Evolutionary conservation across 2,113 vertebrate species (phyloP), one percentile per base, ranked within the genome.

Genomic region (Microcebus tavaratra): DNA sequence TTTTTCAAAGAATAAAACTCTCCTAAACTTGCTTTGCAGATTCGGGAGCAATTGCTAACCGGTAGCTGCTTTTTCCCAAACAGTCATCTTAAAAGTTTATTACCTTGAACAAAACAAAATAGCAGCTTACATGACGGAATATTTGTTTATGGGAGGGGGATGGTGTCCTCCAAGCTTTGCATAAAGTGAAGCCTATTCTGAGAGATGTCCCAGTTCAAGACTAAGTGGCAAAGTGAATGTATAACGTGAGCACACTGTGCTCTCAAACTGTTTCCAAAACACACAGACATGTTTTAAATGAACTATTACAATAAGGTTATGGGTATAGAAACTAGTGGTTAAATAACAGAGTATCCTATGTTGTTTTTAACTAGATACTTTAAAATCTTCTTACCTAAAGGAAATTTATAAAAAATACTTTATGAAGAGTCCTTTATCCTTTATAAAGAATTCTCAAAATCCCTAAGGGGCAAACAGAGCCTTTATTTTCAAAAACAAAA

Each of bases 1-100:
- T 36, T 36, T 96, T 95, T 83, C 96, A 96, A 80, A 97, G 25
- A 85, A 68, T 2, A 83, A 92, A 79, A 68, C 45, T 18, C 81
- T 83, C 63, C 73, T 31, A 68, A 17, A 39, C 36, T n/a, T 23
- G 21, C 42, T 42, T 42, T 39, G 20, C 53, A 42, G 80, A 68
- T 61, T 96, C 8, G 31, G 31, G 45, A 81, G 23, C 34, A 90
- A 65, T 2, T 57, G 81, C 45, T 55, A 55, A 88, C 31, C 6
- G 29, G 6, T 7, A 78, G 25, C 42, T 95, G 31, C 21, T 48
- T 87, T 79, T 79, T 73, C n/a, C 5, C 31, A 87, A 90, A 84
- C 17, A 87, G n/a, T 10, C 84, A 61, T 78, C 79, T 53, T 0
- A 34, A 79, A 92, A 61, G 34, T 48, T 83, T 91, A 82, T 57